Percentiles rank a stretch among this genome's conserved stretches.
phyloP scores from a whole-genome alignment of 2,888 invertebrate species.

The Cephus pulcher region DNA sequence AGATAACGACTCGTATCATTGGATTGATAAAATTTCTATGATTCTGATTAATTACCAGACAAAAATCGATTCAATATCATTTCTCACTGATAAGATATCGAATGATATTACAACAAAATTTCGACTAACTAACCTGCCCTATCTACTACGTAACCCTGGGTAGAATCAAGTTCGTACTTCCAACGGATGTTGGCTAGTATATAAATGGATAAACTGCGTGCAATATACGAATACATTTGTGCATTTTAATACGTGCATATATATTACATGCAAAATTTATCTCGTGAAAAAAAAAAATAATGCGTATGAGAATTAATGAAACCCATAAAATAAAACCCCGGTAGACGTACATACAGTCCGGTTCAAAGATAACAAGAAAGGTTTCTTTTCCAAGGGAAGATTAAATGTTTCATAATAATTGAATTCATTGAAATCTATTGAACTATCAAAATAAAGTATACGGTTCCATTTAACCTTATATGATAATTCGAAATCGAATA shows the following conservation, averaged over 20 bases:
- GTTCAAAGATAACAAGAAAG: background rate
- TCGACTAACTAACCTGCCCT: background rate
- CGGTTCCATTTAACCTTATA: background rate
- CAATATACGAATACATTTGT: background rate
- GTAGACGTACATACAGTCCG: background rate
- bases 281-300: background rate
- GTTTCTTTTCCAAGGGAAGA: background rate
- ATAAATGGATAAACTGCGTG: background rate
- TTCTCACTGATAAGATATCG: background rate
- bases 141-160: background rate
- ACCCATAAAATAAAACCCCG: background rate
- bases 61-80: background rate
- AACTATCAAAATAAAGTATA: background rate
- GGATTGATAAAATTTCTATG: background rate
- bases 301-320: background rate
- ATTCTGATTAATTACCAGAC: background rate
- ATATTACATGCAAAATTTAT: background rate
- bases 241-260: background rate
- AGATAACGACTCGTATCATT: background rate
- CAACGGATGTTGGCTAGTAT: background rate
- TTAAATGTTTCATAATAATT: background rate
- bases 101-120: background rate
- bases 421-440: background rate
- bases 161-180: background rate
- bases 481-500: background rate